Evolutionary conservation across 1,140 invertebrate species (phyloP), one percentile per base, ranked within the genome.

Genomic region (Drosophila punjabiensis): DNA sequence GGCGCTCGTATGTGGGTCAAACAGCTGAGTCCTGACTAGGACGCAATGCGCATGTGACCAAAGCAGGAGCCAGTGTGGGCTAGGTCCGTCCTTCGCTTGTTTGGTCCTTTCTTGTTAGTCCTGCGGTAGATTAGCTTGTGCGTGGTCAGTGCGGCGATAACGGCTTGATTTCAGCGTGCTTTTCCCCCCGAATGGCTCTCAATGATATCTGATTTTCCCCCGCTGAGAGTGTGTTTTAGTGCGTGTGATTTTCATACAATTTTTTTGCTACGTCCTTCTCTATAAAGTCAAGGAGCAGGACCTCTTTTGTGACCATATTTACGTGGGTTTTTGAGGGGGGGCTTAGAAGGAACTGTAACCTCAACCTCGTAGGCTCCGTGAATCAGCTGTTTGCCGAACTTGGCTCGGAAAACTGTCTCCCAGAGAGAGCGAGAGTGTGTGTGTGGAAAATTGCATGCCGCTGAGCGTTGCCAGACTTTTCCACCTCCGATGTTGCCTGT

Each of bases 41-140:
- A 28, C 3, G 7, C 55, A 32, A 20, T 91, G 89, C 90, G 90
- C 90, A 92, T 92, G 90, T 92, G 89, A 88, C 86, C 85, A 65
- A 68, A 74, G 3, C 24, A 3, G 39, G 24, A 82, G 71, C 75
- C 45, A 67, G 39, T 35, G 64, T 78, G 77, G 76, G 80, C 69
- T 69, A 66, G 39, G 52, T 52, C 41, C 52, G 82, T 74, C 70
- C 79, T 81, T 82, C 50, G 65, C 39, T 41, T 50, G 28, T n/a
- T 35, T 55, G 52, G 52, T 55, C 30, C 52, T 55, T n/a, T 55
- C 30, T 11, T 32, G 20, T 39, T 79, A 92, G 91, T 92, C 74
- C 80, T 89, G 87, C 80, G 87, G 77, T 80, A 74, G 91, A 81
- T 84, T 79, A 91, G 82, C 79, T 78, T 82, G 76, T 74, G 82